Base-by-base conservation (phyloP, 2,888 invertebrate species). In the Ormia ochracea region DNA sequence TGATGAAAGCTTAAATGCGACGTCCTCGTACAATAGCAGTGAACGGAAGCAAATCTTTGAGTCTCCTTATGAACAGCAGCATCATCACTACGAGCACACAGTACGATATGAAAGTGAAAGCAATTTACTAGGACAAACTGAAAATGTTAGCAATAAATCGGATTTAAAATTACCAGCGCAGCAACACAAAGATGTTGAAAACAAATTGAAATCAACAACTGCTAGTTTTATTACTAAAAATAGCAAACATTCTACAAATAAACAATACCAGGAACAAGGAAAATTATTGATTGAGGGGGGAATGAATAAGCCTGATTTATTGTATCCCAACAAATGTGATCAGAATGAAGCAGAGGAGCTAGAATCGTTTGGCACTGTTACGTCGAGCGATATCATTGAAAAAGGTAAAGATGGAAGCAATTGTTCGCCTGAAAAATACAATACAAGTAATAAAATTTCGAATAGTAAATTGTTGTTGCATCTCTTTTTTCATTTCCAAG, bases 61-160 rank as follows among this genome's bases (percentile, higher is more conserved):
- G 41, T 14, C 56, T 21, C 41, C 38, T 56, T 36, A 41, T 14
- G 23, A 31, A 52, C 33, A 63, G 17, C 28, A 56, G 33, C 31
- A 69, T 10, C 23, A 41, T 45, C 38, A 52, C 5, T 38, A 52
- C 41, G 33, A 63, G 26, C 58, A 56, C 19, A 56, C 56, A 41
- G 48, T 43, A 21, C 61, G 56, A 52, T 43, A 59, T 48, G 48
- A 72, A 68, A 68, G 68, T 56, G 50, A 76, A 75, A 66, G 61
- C 33, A 54, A 61, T 54, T 75, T 79, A 70, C 65, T 23, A 50
- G 76, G 73, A 63, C 72, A 80, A 58, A 69, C 61, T 56, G 56
- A 76, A 76, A 66, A 63, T 56, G 36, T 56, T 56, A 63, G 66
- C 68, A 72, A 76, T 73, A 68, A 76, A 80, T 68, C 72, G 56